Base-by-base conservation (phyloP, 2,888 invertebrate genomes). In the Chironomus riparius region DNA sequence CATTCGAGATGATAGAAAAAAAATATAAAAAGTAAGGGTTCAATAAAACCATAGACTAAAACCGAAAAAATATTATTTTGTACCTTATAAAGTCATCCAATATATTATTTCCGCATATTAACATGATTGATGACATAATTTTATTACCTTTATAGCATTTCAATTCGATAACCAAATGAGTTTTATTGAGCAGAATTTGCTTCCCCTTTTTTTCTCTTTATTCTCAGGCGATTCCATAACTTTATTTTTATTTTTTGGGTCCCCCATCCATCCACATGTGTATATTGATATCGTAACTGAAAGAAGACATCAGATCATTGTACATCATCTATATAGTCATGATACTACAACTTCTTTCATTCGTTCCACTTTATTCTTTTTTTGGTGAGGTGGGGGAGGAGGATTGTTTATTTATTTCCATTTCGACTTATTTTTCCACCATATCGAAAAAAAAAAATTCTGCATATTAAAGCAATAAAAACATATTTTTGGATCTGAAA, bases 61-160 rank as follows among this genome's bases (percentile, higher is more conserved):
- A 38, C 38, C 38, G 38, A 38, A 38, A 10, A 22, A 62, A 62
- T 47, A 38, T 2, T 70, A 0, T 28, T n/a, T 12, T 70, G n/a
- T 70, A 15, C 21, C 50, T 50, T 70, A 22, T 18, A n/a, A 70
- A 48, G 47, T 70, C 50, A 70, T 70, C 70, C 47, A 70, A 69
- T 50, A 21, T 50, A 70, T 70, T 22, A 70, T 70, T 47, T 50
- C 70, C 70, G 70, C 48, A 70, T 22, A 70, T 70, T 69, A 69
- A 69, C 69, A 69, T 38, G 69, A 70, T 70, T 28, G 50, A 70
- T 50, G 28, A n/a, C 15, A 69, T 47, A 69, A 69, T 69, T 69
- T 69, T 69, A 69, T 69, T 69, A 69, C 69, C 69, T 69, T 69
- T 70, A 50, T 21, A 28, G 7, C 47, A 65, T 65, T 65, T 24